phyloP scores from a whole-genome alignment of 1,140 invertebrate genomes.

The Brachionus asplanchnoidis region DNA sequence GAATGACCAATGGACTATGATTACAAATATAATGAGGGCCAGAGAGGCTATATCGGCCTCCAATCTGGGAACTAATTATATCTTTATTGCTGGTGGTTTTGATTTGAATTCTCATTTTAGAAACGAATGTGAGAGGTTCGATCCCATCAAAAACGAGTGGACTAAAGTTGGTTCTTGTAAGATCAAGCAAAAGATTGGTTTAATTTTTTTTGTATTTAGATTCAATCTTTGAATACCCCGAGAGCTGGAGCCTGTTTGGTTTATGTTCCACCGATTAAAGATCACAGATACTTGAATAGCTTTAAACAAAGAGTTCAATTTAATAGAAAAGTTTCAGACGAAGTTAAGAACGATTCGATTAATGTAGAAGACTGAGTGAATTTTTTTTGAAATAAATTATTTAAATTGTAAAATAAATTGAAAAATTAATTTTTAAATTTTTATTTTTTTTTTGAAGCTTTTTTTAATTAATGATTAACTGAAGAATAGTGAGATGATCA shows the following conservation, averaged over 20 bases:
- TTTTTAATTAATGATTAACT: too few relatives aligned
- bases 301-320: neutral
- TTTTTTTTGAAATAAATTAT: neutral
- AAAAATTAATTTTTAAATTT: too few relatives aligned
- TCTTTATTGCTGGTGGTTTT: conserved; percentile 56
- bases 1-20: conserved; percentile 57
- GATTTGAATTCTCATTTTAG: conserved; percentile 55
- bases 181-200: neutral
- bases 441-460: too few relatives aligned
- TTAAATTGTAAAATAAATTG: neutral
- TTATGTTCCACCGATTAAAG: conserved; percentile 14
- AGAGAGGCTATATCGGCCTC: conserved; percentile 56
- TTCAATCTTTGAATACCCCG: conserved; percentile 23
- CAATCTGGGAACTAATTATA: conserved; percentile 50
- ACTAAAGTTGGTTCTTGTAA: conserved; percentile 43
- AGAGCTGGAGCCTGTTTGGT: conserved; percentile 29
- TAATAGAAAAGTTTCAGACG: neutral
- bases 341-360: neutral
- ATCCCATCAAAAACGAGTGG: conserved; percentile 56
- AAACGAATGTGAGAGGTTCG: conserved; percentile 56
- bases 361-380: neutral
- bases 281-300: neutral
- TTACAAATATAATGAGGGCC: conserved; percentile 53
- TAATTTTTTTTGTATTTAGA: neutral
- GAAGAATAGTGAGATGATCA: too few relatives aligned